A percentile compares a stretch with the other conserved stretches of the same genome.
Evolutionary conservation across 1,140 invertebrate species (phyloP).

Genomic region (Sitophilus oryzae): DNA sequence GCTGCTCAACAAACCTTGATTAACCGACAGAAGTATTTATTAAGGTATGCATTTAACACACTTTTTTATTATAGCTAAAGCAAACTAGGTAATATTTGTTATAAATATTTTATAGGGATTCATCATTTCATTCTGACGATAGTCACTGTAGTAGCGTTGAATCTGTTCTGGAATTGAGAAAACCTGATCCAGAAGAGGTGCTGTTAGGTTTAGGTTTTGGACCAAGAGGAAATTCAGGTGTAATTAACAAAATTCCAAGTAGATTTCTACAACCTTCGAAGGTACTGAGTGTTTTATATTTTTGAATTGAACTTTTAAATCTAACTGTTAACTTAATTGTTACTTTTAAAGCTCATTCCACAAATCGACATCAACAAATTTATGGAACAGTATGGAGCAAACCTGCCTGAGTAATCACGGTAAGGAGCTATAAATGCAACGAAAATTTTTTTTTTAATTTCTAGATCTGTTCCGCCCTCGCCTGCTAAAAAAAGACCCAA

Average conservation of each 20-base stretch:
- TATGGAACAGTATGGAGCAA: conserved; percentile 39
- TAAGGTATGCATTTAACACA: conserved; percentile 9
- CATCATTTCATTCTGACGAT: conserved; percentile 61
- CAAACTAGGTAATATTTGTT: not conserved
- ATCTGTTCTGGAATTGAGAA: conserved; percentile 63
- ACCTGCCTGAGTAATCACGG: conserved; percentile 25
- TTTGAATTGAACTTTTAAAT: too few species aligned
- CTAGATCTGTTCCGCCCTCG: conserved; percentile 12
- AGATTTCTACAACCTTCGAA: conserved; percentile 46
- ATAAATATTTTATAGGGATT: conserved; percentile 47
- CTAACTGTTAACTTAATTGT: not conserved
- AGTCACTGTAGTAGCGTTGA: conserved; percentile 70
- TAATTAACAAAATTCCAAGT: conserved; percentile 60
- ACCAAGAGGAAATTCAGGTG: conserved; percentile 49
- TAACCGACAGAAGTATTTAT: conserved; percentile 16
- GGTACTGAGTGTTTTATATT: conserved; percentile 20
- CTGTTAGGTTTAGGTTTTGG: conserved; percentile 66
- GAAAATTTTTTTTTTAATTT: conserved; percentile 3
- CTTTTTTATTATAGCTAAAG: not conserved
- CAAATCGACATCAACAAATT: conserved; percentile 43
- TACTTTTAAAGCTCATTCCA: conserved; percentile 34
- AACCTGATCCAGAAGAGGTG: conserved; percentile 69
- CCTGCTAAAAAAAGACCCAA: conserved; percentile 4
- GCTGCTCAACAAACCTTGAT: conserved; percentile 10
- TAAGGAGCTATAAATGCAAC: conserved; percentile 11